Percentiles rank a stretch among this genome's conserved stretches.
Conservation (phyloP, 2,888 invertebrate genomes). For the Lithophane leautieri region DNA sequence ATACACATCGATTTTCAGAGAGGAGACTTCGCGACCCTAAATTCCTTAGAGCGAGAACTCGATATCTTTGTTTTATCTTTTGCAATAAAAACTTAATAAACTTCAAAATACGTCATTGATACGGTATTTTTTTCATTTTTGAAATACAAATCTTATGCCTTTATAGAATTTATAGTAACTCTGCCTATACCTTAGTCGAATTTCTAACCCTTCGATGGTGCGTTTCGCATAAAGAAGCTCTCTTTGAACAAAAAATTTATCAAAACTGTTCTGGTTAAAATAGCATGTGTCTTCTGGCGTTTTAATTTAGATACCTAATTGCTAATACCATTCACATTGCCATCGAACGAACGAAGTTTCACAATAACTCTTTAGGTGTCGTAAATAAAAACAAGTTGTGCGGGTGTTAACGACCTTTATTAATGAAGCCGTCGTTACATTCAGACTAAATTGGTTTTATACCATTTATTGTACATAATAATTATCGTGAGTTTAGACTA, state of each 20-base stretch:
- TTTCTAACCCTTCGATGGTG: neutral
- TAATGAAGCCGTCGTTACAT: constrained; percentile 16
- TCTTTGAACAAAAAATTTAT: neutral
- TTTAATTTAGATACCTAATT: neutral
- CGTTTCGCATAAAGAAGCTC: neutral
- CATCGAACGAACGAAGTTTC: constrained; percentile 6
- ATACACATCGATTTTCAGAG: constrained; percentile 85
- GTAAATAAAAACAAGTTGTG: constrained; percentile 50
- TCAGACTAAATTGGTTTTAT: constrained; percentile 27
- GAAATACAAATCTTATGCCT: neutral
- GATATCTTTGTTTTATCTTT: constrained; percentile 21
- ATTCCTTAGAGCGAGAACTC: neutral
- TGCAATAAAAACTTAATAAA: neutral
- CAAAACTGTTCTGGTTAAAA: neutral
- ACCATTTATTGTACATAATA: constrained; percentile 13
- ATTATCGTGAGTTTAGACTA: constrained; percentile 5
- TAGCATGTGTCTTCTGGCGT: neutral
- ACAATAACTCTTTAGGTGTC: constrained; percentile 32
- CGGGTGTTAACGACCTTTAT: constrained; percentile 45
- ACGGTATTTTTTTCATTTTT: neutral
- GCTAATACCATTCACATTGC: neutral
- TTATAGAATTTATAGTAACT: neutral
- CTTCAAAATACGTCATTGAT: neutral
- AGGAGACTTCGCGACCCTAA: constrained; percentile 57
- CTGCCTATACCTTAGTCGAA: neutral